Evolutionary conservation across 2,888 invertebrate genomes (phyloP).

Genomic region (Phaedon cochleariae): DNA sequence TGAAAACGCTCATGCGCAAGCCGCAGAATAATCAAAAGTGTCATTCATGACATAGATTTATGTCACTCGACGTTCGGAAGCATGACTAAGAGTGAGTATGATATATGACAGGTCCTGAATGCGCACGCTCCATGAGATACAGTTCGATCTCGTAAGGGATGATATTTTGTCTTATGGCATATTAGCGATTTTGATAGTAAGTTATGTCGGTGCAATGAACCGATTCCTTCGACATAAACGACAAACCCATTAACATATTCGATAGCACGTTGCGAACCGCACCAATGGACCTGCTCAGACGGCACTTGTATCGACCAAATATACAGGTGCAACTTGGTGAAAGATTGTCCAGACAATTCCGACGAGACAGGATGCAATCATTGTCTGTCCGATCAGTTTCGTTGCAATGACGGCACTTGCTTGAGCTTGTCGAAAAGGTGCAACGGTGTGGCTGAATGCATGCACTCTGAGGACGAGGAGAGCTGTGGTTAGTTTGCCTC

Average conservation of each 20-base stretch:
- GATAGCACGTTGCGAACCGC: conserved; percentile 39
- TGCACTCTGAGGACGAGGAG: conserved; percentile 68
- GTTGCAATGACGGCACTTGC: conserved; percentile 67
- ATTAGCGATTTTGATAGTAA: too few species aligned
- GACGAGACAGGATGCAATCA: conserved; percentile 81
- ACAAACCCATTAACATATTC: neutral
- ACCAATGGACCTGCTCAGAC: conserved; percentile 67
- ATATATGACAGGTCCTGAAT: too few species aligned
- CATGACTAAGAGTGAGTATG: too few species aligned
- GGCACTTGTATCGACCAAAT: conserved; percentile 65
- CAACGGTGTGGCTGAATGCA: conserved; percentile 64
- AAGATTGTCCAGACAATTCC: conserved; percentile 81
- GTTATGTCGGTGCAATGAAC: too few species aligned
- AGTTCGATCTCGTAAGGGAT: too few species aligned
- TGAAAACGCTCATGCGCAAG: too few species aligned
- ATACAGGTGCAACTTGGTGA: conserved; percentile 65
- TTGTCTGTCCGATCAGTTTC: conserved; percentile 65
- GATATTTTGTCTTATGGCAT: too few species aligned
- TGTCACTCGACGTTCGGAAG: too few species aligned
- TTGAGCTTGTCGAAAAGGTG: conserved; percentile 64
- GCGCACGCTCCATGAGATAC: too few species aligned
- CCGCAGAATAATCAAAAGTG: too few species aligned
- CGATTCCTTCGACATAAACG: too few species aligned
- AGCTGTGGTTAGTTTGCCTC: conserved; percentile 62
- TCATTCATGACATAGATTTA: too few species aligned